Percentiles rank a stretch among this genome's conserved stretches.
These are phyloP conservation scores for Synanthedon formicaeformis DNA, from an alignment of 2,888 invertebrate species.

Conservation along the genomic window DNA sequence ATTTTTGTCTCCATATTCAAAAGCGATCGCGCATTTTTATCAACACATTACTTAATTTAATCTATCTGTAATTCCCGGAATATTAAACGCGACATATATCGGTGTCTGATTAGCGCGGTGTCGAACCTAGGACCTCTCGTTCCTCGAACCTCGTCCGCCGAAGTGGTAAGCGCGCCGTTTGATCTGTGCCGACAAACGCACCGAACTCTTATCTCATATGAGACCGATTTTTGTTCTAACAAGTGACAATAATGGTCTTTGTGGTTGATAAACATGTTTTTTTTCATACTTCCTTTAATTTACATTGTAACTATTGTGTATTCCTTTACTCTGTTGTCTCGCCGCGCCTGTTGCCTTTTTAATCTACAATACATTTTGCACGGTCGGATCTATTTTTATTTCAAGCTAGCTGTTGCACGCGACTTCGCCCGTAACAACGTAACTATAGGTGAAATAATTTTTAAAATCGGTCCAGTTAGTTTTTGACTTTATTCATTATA, in stretches of 20 bases:
- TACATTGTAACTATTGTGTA: slow-evolving; percentile 1
- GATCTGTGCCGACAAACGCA: slow-evolving; percentile 54
- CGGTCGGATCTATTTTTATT: no score
- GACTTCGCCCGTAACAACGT: no score
- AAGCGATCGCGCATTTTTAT: no score
- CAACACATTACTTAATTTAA: no score
- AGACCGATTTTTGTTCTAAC: slow-evolving; percentile 57
- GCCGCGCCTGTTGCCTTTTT: no score
- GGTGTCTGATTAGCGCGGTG: slow-evolving; percentile 44
- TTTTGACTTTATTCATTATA: no score
- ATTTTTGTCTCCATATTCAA: not conserved
- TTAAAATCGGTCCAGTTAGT: no score
- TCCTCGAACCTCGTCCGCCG: slow-evolving; percentile 43
- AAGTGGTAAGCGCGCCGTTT: slow-evolving; percentile 40
- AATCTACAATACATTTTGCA: no score
- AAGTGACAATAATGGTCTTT: slow-evolving; percentile 62
- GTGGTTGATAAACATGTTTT: slow-evolving; percentile 52
- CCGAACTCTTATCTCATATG: slow-evolving; percentile 58
- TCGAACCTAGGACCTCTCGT: slow-evolving; percentile 50
- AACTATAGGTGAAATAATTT: no score
- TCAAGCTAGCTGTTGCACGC: no score
- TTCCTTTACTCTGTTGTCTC: not conserved
- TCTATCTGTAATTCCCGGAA: slow-evolving; percentile 29
- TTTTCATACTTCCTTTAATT: slow-evolving; percentile 16
- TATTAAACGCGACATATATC: slow-evolving; percentile 31